Base-by-base conservation (phyloP, 2,888 invertebrate genomes). In the Trissoscelio sp. region DNA sequence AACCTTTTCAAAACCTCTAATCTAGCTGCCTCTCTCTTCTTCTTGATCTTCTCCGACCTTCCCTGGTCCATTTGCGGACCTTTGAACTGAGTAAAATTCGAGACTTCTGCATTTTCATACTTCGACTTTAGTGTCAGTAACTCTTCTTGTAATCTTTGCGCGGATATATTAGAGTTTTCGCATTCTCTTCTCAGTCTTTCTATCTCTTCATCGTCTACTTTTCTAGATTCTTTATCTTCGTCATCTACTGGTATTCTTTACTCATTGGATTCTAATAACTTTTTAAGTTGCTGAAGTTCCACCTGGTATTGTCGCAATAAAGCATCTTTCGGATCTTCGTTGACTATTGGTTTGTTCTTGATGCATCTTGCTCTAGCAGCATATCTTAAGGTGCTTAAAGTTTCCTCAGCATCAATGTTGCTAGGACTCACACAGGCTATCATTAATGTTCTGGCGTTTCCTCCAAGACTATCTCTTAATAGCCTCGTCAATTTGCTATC, bases 301-400 rank as follows among this genome's bases (percentile, higher is more conserved):
- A 96, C 93, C 89, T 97, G 97, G 88, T 97, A 97, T 88, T 97
- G 95, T 7, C 96, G 91, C 7, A 98, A 91, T 87, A 97, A 93
- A 0, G 97, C 96, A 88, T 98, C 97, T 90, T 97, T 97, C 0
- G 97, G 97, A 89, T 98, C 97, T 91, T 97, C 96, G 90, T 97
- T 97, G 18, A 97, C 95, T 88, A 94, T 94, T 0, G 97, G 97
- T 86, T 95, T 95, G 90, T 97, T 97, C 88, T 95, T 94, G 82
- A 97, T 97, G 88, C 96, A 96, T 91, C 97, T 96, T 4, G 97
- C 97, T 73, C 96, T 92, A 86, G 96, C 96, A 0, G 97, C 97
- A 90, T 97, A 97, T 51, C 96, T 92, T 14, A 97, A 91, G 0
- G 97, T 97, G 12, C 95, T 96, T 12, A 97, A 91, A 0, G 96